Conservation (phyloP, 2,797 vertebrate genomes). For the Strix occidentalis region DNA sequence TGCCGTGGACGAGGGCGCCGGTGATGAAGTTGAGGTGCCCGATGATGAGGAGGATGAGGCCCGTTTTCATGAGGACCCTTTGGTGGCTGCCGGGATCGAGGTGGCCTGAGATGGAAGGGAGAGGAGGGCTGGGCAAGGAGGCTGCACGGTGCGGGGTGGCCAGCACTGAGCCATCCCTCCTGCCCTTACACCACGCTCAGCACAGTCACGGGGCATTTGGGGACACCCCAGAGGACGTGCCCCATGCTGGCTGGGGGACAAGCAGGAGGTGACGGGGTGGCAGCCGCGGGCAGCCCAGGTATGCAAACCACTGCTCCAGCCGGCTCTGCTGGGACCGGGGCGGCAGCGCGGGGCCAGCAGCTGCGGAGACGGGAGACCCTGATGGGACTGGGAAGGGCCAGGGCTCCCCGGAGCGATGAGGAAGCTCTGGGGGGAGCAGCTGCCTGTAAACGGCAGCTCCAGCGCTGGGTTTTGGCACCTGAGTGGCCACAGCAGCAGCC, state of each 20-base stretch:
- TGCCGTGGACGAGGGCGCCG: conserved; percentile 83
- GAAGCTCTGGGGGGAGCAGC: neutral
- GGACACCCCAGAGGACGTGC: neutral
- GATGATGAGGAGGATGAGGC: conserved; percentile 87
- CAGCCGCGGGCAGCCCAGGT: neutral
- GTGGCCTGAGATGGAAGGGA: conserved; percentile 47
- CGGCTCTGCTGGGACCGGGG: neutral
- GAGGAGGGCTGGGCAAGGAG: neutral
- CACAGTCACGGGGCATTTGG: neutral
- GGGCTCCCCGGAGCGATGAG: fast-evolving
- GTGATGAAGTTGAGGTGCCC: conserved; percentile 91
- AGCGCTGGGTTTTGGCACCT: fast-evolving
- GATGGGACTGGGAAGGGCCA: neutral
- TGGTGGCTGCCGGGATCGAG: conserved; percentile 68
- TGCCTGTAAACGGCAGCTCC: fast-evolving
- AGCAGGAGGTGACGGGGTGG: neutral
- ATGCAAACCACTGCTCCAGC: neutral
- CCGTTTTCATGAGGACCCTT: conserved; percentile 91
- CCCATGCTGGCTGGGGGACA: fast-evolving
- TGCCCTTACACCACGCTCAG: fast-evolving
- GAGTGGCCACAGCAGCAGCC: fast-evolving
- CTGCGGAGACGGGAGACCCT: fast-evolving
- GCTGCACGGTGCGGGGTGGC: fast-evolving
- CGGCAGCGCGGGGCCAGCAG: neutral
- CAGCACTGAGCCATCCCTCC: fast-evolving